Evolutionary conservation across 2,113 vertebrate species (phyloP).

Genomic region (Crotalus horridus): DNA sequence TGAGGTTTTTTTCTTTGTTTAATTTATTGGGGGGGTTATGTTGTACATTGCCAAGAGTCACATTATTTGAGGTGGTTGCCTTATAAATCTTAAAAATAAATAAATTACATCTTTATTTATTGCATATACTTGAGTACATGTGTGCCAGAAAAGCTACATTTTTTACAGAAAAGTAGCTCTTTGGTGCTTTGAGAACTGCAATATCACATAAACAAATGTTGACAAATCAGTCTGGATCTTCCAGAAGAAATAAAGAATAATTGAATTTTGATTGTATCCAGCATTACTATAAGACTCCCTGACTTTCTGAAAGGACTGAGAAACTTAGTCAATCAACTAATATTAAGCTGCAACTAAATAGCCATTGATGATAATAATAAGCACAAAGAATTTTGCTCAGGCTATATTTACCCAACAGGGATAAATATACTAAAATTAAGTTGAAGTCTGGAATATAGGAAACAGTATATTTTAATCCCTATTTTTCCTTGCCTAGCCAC

Average conservation of each 20-base stretch:
- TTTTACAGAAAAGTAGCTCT: not conserved
- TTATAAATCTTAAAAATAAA: not conserved
- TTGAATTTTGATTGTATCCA: not conserved
- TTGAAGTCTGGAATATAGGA: not conserved
- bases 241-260: not conserved
- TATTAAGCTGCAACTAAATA: not conserved
- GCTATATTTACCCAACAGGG: fast-evolving
- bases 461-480: constrained; percentile 33
- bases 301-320: not conserved
- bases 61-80: not conserved
- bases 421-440: not conserved
- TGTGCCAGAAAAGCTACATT: not conserved
- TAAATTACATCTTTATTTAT: not conserved
- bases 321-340: not conserved
- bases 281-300: not conserved
- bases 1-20: not conserved
- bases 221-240: not conserved
- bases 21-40: not conserved
- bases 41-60: not conserved
- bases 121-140: not conserved
- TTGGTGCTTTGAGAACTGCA: not conserved
- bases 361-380: not conserved
- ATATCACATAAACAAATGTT: not conserved
- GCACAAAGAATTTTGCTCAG: not conserved
- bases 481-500: constrained; percentile 11